phyloP scores from a whole-genome alignment of 64 coral and sea anemone genomes.

The Orbicella faveolata region DNA sequence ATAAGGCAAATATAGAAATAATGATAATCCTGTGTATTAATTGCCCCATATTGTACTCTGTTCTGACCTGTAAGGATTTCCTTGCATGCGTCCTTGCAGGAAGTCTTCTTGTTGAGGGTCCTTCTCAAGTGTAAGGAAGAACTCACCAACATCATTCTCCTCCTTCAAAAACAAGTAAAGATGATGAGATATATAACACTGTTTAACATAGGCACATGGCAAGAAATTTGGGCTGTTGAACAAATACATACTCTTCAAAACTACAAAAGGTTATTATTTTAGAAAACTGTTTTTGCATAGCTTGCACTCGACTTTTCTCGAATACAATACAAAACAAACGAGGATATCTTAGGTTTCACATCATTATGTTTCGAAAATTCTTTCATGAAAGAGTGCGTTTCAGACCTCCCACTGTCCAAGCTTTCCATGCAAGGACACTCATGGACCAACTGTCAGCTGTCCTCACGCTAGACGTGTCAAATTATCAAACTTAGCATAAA shows the following conservation, averaged over 20 bases:
- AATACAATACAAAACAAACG: too few species aligned
- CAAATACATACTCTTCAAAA: too few species aligned
- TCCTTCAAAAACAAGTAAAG: conserved; percentile 55
- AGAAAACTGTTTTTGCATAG: too few species aligned
- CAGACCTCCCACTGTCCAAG: too few species aligned
- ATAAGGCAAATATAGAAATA: too few species aligned
- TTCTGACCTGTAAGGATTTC: conserved; percentile 90
- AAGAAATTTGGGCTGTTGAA: neutral
- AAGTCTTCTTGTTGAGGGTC: conserved; percentile 99
- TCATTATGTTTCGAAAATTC: too few species aligned
- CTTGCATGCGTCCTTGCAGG: conserved; percentile 97
- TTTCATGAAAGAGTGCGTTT: too few species aligned
- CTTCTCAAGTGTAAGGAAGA: conserved; percentile 91
- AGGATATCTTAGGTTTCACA: too few species aligned
- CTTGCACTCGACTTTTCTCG: too few species aligned
- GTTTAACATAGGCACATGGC: neutral
- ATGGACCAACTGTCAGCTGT: too few species aligned
- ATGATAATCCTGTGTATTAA: neutral
- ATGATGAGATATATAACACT: neutral
- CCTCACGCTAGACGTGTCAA: neutral
- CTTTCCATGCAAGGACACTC: too few species aligned
- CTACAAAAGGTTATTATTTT: too few species aligned
- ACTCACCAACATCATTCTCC: conserved; percentile 97
- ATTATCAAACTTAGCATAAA: neutral
- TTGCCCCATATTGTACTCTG: neutral